Conservation (phyloP, 2,113 vertebrate species). For the Psettodes erumei region DNA sequence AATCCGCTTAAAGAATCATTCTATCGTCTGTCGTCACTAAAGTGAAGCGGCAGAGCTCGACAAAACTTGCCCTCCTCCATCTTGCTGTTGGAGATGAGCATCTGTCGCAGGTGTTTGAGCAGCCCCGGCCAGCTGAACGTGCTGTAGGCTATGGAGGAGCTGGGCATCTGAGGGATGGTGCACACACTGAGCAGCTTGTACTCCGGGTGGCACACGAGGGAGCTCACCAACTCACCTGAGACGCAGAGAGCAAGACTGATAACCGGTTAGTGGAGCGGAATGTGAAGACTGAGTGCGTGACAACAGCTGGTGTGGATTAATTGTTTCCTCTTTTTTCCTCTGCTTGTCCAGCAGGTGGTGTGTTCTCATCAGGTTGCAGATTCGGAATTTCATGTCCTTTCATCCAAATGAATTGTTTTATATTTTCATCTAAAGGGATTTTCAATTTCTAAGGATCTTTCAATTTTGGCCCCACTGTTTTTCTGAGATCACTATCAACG, state of each 20-base stretch:
- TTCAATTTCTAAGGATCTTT: too few species aligned
- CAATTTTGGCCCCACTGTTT: too few species aligned
- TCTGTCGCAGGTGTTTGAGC: slow-evolving; percentile 93
- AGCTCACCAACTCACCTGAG: slow-evolving; percentile 90
- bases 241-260: slow-evolving; percentile 32
- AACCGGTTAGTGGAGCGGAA: too few species aligned
- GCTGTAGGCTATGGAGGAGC: slow-evolving; percentile 88
- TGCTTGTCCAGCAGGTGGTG: too few species aligned
- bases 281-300: not conserved
- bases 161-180: slow-evolving; percentile 93
- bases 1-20: not conserved
- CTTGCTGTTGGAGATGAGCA: slow-evolving; percentile 92
- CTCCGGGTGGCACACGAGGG: slow-evolving; percentile 91
- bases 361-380: too few species aligned
- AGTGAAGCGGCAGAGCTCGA: not conserved
- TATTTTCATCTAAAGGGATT: too few species aligned
- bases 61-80: slow-evolving; percentile 91
- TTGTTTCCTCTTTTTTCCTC: too few species aligned
- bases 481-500: too few species aligned
- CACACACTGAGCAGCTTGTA: slow-evolving; percentile 91
- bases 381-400: too few species aligned
- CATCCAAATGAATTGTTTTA: too few species aligned
- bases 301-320: too few species aligned
- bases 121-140: slow-evolving; percentile 91
- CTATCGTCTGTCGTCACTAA: not conserved